Conservation (phyloP, 2,797 vertebrate genomes). For the Urocyon cinereoargenteus region DNA sequence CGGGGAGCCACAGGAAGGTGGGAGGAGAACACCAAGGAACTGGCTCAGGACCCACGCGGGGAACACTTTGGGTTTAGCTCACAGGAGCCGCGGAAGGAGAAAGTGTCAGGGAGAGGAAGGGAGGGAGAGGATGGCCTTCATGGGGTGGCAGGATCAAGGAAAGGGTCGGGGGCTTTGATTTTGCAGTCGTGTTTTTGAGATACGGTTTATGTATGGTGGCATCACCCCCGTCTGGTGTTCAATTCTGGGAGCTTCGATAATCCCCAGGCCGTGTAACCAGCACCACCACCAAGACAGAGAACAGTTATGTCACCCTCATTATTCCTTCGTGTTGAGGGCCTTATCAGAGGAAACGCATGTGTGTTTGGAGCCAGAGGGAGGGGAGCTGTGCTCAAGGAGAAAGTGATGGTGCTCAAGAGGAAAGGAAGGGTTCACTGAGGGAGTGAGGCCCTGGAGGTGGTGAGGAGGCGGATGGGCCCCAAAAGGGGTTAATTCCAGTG, state of each 20-base stretch:
- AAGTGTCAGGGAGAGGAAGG: background rate
- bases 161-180: background rate
- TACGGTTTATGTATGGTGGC: background rate
- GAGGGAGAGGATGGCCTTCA: background rate
- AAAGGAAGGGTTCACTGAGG: background rate
- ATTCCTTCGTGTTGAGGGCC: background rate
- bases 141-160: background rate
- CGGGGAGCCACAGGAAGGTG: background rate
- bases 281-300: background rate
- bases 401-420: background rate
- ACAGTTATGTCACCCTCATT: too few species aligned
- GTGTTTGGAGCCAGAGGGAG: background rate
- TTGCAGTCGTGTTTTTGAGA: background rate
- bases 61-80: background rate
- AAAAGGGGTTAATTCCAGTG: background rate
- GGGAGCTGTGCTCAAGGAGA: background rate
- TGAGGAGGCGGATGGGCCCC: background rate
- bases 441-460: background rate
- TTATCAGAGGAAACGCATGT: background rate
- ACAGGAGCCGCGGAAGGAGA: background rate
- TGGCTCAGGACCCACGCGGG: too few species aligned
- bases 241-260: background rate
- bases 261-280: rapidly evolving
- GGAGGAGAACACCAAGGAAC: background rate
- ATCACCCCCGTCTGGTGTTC: background rate